Percentiles rank a stretch among this genome's conserved stretches.
Evolutionary conservation across 2,113 vertebrate species (phyloP).

Genomic region (Buteo buteo): DNA sequence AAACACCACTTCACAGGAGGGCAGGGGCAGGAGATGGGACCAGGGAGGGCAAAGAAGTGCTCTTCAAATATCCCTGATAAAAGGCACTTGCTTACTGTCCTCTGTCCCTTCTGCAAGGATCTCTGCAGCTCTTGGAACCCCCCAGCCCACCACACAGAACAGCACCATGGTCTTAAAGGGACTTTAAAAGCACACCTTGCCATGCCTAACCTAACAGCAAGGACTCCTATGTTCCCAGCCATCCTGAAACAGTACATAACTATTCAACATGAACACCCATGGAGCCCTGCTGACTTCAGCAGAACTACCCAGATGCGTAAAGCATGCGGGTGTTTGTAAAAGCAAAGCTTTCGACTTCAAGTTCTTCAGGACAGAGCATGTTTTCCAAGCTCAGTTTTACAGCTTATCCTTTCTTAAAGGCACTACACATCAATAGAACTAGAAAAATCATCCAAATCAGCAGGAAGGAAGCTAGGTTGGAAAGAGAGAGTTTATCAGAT

Average conservation of each 20-base stretch:
- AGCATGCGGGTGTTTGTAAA: accelerated
- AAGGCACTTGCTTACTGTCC: neutral
- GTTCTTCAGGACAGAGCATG: accelerated
- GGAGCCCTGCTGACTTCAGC: neutral
- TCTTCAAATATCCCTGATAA: neutral
- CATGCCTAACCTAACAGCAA: neutral
- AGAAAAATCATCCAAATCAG: neutral
- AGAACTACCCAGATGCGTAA: neutral
- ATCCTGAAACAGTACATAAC: accelerated
- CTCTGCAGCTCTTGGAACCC: neutral
- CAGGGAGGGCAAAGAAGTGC: neutral
- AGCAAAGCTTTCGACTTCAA: neutral
- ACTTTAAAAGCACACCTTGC: neutral
- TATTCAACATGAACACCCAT: accelerated
- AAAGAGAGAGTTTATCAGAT: neutral
- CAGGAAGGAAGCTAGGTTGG: neutral
- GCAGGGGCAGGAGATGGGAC: neutral
- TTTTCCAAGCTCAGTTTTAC: neutral
- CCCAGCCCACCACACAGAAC: neutral
- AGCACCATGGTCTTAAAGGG: neutral
- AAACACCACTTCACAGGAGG: neutral
- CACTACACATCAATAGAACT: accelerated
- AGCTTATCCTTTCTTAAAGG: neutral
- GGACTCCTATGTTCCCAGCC: neutral
- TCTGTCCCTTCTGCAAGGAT: neutral